Base-by-base conservation (phyloP, 2,888 invertebrate genomes). In the Stictocephala bisonia region DNA sequence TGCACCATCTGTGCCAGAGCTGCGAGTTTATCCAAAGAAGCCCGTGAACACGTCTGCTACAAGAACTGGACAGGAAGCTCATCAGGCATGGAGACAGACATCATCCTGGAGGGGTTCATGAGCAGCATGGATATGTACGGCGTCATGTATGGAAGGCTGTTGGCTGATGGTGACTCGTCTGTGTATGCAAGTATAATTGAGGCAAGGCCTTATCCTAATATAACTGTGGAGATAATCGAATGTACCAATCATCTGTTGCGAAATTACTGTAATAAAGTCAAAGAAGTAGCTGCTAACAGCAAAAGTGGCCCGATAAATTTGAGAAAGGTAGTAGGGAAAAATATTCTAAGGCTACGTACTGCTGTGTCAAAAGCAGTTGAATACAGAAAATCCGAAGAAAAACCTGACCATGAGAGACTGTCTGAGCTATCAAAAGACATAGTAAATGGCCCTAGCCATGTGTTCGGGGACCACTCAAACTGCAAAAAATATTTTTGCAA, bases 81-180 rank as follows among this genome's bases (percentile, higher is more conserved):
- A 0, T 77, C 80, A n/a, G 70, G 77, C 3, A 83, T 83, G 82
- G 83, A 83, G 77, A 76, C 80, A 1, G 80, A 80, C 50, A 82
- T 82, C 11, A 78, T 82, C 15, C 72, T 77, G 18, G 80, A 82
- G 76, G 83, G 81, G 6, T 83, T 82, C 72, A 74, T 75, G 58
- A 29, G 60, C 29, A 81, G 81, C 66, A 71, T 80, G 6, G 72
- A 72, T 26, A 79, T 79, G 77, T 80, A 82, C 76, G 76, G 77
- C 51, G 3, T 82, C 2, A 79, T 79, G 29, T 83, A 81, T 75
- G 76, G 58, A 0, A 74, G 77, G 70, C 72, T 82, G 44, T 76
- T 83, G 11, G 82, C 81, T n/a, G 83, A 82, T 77, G 82, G 82
- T n/a, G 83, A 83, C 72, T 79, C 80, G 9, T 81, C 79, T 11